phyloP scores from a whole-genome alignment of 2,797 vertebrate genomes.

The Sylvia borin region DNA sequence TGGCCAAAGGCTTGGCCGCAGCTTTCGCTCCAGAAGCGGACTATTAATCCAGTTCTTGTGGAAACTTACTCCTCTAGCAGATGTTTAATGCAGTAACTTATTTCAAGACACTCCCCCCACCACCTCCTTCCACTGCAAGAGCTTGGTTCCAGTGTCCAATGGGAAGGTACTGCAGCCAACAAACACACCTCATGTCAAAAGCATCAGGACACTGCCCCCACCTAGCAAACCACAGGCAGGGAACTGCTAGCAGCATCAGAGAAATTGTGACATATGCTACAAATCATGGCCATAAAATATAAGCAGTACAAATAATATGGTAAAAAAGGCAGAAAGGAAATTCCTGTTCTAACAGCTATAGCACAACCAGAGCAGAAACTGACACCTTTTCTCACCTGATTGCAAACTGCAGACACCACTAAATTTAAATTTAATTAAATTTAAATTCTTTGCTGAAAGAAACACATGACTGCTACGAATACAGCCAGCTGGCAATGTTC shows the following conservation, averaged over 20 bases:
- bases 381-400: neutral
- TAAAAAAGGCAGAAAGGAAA: neutral
- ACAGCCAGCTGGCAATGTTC: neutral
- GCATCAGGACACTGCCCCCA: neutral
- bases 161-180: neutral
- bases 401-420: neutral
- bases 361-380: neutral
- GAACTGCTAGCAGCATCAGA: neutral
- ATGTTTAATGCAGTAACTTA: neutral
- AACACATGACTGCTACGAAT: neutral
- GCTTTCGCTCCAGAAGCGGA: neutral
- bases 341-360: neutral
- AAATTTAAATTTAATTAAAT: neutral
- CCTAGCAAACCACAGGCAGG: neutral
- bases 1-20: neutral
- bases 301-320: neutral
- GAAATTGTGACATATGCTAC: neutral
- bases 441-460: neutral
- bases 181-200: neutral
- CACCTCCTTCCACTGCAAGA: neutral
- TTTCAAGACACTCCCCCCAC: neutral
- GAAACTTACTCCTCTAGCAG: neutral
- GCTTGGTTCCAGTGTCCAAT: neutral
- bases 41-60: neutral
- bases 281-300: constrained; percentile 30